These are phyloP conservation scores for human (Homo sapiens) DNA, from an alignment of 2,113 vertebrate species.

Conservation along the genomic window DNA sequence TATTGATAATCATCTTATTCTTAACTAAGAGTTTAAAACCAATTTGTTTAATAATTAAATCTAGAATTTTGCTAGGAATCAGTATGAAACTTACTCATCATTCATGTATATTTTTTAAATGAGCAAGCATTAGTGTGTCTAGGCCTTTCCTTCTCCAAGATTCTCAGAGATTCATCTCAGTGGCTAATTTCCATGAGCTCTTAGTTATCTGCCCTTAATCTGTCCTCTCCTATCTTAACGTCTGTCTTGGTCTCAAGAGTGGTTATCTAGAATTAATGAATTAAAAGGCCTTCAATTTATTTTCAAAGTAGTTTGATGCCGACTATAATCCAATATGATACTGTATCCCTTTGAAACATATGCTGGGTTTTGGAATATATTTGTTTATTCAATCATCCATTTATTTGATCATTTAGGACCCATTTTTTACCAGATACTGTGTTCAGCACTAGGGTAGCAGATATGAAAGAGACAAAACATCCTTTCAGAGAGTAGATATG, in stretches of 20 bases:
- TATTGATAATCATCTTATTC: neutral
- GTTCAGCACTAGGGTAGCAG: neutral
- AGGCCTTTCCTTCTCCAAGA: neutral
- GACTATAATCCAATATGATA: neutral
- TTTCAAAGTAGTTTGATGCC: slow-evolving; percentile 31
- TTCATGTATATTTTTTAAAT: neutral
- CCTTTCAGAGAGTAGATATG: neutral
- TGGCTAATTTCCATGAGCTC: slow-evolving; percentile 6
- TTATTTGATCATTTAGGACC: neutral
- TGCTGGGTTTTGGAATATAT: neutral
- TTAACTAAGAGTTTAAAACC: neutral
- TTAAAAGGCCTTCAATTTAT: slow-evolving; percentile 38
- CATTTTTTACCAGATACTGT: neutral
- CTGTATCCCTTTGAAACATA: neutral
- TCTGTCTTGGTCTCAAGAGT: neutral
- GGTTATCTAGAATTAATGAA: slow-evolving; percentile 17
- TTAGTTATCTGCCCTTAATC: slow-evolving; percentile 47
- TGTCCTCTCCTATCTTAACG: neutral
- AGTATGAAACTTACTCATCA: neutral
- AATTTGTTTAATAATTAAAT: slow-evolving; percentile 28
- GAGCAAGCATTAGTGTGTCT: neutral
- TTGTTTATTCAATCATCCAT: neutral
- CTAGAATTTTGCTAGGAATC: neutral
- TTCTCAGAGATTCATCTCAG: neutral
- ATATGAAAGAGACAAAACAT: neutral